A percentile compares a stretch with the other conserved stretches of the same genome.
Evolutionary conservation across 2,888 invertebrate species (phyloP).

Genomic region (Parnassius mnemosyne): DNA sequence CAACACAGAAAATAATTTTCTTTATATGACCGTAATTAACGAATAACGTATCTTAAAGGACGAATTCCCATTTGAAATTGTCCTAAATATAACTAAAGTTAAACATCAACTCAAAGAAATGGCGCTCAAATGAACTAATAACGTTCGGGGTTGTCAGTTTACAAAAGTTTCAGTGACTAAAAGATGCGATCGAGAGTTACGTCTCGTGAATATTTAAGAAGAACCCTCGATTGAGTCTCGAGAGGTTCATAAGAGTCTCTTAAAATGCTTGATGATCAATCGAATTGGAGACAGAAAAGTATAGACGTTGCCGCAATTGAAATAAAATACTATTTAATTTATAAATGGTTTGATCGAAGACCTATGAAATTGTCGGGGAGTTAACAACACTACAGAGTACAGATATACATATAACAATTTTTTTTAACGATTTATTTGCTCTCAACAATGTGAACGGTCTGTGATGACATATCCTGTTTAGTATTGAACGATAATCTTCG

Average conservation of each 20-base stretch:
- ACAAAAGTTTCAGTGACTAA: constrained; percentile 50
- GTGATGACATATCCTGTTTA: too few relatives aligned
- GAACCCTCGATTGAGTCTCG: constrained; percentile 60
- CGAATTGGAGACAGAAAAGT: constrained; percentile 46
- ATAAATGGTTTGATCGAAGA: not conserved
- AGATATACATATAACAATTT: too few relatives aligned
- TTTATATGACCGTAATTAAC: too few relatives aligned
- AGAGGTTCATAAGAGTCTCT: constrained; percentile 62
- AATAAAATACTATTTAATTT: constrained; percentile 30
- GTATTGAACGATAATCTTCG: too few relatives aligned
- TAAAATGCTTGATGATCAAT: constrained; percentile 72
- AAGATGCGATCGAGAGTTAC: constrained; percentile 64
- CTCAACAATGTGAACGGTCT: too few relatives aligned
- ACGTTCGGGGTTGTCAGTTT: constrained; percentile 39
- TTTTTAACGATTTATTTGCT: too few relatives aligned
- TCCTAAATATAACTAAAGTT: constrained; percentile 4
- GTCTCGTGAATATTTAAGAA: constrained; percentile 72
- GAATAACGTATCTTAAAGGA: too few relatives aligned
- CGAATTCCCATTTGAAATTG: too few relatives aligned
- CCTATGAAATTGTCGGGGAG: too few relatives aligned
- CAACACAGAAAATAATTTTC: too few relatives aligned
- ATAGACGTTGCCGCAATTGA: constrained; percentile 31
- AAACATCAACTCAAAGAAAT: constrained; percentile 24
- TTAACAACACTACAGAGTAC: too few relatives aligned
- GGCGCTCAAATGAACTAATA: constrained; percentile 46